Evolutionary conservation across 2,888 invertebrate genomes (phyloP), one percentile per base, ranked within the genome.

Genomic region (Athalia rosae): DNA sequence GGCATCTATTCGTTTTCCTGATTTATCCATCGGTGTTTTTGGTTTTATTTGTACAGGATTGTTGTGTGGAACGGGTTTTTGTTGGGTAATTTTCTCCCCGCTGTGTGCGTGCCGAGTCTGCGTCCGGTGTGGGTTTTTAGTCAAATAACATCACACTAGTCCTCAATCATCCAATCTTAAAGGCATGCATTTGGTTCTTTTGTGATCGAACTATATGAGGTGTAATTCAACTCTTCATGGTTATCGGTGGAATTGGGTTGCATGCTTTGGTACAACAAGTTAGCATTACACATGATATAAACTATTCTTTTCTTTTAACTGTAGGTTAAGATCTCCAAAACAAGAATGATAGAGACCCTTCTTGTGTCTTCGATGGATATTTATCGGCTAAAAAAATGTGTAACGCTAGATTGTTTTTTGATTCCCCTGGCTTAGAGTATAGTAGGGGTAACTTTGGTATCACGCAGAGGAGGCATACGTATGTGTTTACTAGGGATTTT

Each of bases 401-500:
- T 61, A n/a, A 61, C 61, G 74, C 11, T 41, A 59, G 59, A 61
- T 50, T 47, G 5, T 71, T 4, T n/a, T 15, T 61, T 15, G n/a
- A 48, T 4, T 45, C 71, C 45, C 71, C 58, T 59, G 56, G 69
- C 71, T 58, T 47, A 8, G 50, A 41, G n/a, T 7, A 15, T 13
- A 61, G 13, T 6, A 71, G 43, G 43, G 63, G 67, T 7, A 48
- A 66, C n/a, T 11, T 13, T 45, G 48, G 48, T 28, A 53, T 50
- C 50, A 53, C 76, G 81, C 81, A 81, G 83, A 85, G 84, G 84
- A 83, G 83, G 84, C 82, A 85, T 85, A 85, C 84, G 83, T 85
- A 85, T 85, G 86, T 88, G 87, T 87, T 85, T 85, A 84, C 77
- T 81, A 85, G 85, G 88, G 86, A 86, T 84, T 84, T 88, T 82